Percentiles rank a stretch among this genome's conserved stretches.
phyloP scores from a whole-genome alignment of 2,113 vertebrate species.

The Lontra canadensis region DNA sequence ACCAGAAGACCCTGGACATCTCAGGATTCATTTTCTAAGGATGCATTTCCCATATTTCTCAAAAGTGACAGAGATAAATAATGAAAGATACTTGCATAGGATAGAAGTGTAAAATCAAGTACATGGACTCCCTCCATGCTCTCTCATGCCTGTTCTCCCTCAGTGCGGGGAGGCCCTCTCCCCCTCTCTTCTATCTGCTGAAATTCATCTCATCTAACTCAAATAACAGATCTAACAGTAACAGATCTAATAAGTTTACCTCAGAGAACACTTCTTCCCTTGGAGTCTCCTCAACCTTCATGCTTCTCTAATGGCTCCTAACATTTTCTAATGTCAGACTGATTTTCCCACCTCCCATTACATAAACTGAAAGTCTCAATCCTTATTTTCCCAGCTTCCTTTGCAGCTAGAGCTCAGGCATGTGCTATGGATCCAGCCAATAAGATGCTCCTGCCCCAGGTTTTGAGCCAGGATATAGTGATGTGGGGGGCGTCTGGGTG shows the following conservation, averaged over 20 bases:
- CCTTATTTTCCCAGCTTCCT: not conserved
- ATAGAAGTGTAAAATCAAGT: not conserved
- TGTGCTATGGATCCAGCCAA: not conserved
- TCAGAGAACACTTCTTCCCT: not conserved
- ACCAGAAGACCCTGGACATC: slow-evolving; percentile 49
- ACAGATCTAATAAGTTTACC: not conserved
- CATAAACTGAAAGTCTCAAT: not conserved
- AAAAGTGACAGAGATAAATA: slow-evolving; percentile 58
- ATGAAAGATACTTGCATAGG: not conserved
- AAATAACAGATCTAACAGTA: not conserved
- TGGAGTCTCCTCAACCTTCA: not conserved
- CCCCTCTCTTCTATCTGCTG: not conserved
- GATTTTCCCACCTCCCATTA: not conserved
- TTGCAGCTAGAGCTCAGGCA: not conserved
- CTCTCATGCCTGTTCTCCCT: not conserved
- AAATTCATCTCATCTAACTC: not conserved
- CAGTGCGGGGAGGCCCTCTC: not conserved
- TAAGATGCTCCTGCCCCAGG: not conserved
- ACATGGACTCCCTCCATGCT: not conserved
- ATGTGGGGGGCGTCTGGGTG: too few relatives aligned
- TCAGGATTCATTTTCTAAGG: slow-evolving; percentile 55
- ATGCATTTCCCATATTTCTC: slow-evolving; percentile 62
- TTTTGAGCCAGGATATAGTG: not conserved
- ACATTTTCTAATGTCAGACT: not conserved
- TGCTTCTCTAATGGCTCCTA: not conserved